These are phyloP conservation scores for Lamprotornis superbus DNA, from an alignment of 2,113 vertebrate species.

Conservation along the genomic window DNA sequence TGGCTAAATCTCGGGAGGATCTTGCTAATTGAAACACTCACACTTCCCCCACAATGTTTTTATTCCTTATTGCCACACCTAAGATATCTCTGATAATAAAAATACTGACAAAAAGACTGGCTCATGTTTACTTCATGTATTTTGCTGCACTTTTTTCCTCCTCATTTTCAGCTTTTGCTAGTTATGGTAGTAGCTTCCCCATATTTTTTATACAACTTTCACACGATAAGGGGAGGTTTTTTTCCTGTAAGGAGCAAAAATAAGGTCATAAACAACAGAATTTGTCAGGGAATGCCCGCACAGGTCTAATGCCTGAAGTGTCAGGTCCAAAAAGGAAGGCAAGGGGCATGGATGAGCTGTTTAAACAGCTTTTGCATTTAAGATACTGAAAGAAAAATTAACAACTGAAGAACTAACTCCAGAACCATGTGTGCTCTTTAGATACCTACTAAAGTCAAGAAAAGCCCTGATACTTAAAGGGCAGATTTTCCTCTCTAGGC, in stretches of 20 bases:
- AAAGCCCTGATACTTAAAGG: not conserved
- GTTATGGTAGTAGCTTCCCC: not conserved
- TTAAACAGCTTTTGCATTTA: not conserved
- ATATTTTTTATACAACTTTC: not conserved
- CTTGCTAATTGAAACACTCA: conserved; percentile 1
- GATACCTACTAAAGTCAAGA: not conserved
- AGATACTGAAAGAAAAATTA: not conserved
- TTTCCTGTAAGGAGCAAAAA: not conserved
- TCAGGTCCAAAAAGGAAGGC: not conserved
- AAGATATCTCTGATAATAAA: not conserved
- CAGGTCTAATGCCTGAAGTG: not conserved
- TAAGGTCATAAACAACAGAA: not conserved
- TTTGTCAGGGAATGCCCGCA: not conserved
- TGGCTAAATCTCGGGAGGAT: not conserved
- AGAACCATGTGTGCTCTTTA: not conserved
- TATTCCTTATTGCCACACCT: not conserved
- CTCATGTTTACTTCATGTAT: not conserved
- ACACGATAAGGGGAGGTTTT: not conserved
- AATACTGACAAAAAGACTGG: not conserved
- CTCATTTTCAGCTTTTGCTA: not conserved
- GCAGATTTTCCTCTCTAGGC: not conserved
- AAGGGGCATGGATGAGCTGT: not conserved
- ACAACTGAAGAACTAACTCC: not conserved
- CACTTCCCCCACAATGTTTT: not conserved
- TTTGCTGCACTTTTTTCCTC: not conserved